Conservation (phyloP, 1,140 invertebrate species). For the Dufourea novaeangliae region DNA sequence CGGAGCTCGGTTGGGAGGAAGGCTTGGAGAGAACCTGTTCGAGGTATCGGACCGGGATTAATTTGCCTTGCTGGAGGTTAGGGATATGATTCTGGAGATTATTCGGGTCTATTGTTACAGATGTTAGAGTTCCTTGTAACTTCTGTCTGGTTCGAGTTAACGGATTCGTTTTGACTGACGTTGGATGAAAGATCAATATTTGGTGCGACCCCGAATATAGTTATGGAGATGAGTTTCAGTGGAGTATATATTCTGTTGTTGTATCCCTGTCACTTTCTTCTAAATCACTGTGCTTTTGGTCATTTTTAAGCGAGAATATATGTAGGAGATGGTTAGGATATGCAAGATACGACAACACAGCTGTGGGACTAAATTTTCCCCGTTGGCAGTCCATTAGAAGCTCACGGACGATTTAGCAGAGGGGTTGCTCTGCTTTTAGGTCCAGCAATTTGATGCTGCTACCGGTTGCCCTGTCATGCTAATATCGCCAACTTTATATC, state of each 20-base stretch:
- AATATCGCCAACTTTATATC: constrained; percentile 76
- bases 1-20: constrained; percentile 11
- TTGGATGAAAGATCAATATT: too few species aligned
- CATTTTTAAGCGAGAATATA: background rate
- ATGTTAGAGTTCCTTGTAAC: too few species aligned
- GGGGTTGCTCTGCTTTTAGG: constrained; percentile 73
- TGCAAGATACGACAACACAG: background rate
- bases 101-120: too few species aligned
- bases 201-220: too few species aligned
- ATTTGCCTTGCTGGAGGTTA: background rate
- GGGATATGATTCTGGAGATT: too few species aligned
- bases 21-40: constrained; percentile 23
- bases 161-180: too few species aligned
- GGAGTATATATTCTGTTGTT: too few species aligned
- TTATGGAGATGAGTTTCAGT: too few species aligned
- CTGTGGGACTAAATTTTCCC: constrained; percentile 72
- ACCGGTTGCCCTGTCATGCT: constrained; percentile 78
- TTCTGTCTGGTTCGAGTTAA: too few species aligned
- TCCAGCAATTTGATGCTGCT: constrained; percentile 79
- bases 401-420: constrained; percentile 79
- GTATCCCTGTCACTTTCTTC: too few species aligned
- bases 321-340: too few species aligned
- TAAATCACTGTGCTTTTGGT: background rate
- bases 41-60: constrained; percentile 37
- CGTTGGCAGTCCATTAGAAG: constrained; percentile 77